Conservation (phyloP, 2,888 invertebrate genomes). For the Nycteola revayana region DNA sequence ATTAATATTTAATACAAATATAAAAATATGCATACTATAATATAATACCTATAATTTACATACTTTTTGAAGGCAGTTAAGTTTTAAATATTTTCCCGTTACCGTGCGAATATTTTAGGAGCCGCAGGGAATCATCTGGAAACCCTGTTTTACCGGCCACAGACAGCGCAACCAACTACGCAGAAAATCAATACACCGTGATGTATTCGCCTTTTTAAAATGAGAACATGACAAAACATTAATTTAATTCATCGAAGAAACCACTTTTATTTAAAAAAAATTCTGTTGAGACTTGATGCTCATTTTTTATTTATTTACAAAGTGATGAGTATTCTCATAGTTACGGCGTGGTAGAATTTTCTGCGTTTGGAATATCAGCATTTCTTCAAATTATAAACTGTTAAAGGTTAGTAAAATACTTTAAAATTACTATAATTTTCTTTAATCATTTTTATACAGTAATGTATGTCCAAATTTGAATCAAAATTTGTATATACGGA, state of each 20-base stretch:
- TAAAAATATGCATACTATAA: no score
- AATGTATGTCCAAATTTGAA: slow-evolving; percentile 23
- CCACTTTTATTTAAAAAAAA: slow-evolving; percentile 73
- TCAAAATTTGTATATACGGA: slow-evolving; percentile 47
- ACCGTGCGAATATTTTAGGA: not conserved
- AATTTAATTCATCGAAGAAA: slow-evolving; percentile 72
- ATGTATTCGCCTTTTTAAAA: slow-evolving; percentile 79
- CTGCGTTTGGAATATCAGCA: slow-evolving; percentile 70
- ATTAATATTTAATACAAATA: no score
- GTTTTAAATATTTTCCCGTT: no score
- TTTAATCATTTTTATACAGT: slow-evolving; percentile 11
- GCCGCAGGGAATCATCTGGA: not conserved
- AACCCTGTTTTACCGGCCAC: slow-evolving; percentile 12
- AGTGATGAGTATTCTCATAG: slow-evolving; percentile 80
- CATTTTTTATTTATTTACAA: slow-evolving; percentile 82
- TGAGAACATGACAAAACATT: slow-evolving; percentile 80
- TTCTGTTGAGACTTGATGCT: slow-evolving; percentile 77
- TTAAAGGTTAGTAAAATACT: slow-evolving; percentile 69
- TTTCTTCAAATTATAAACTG: slow-evolving; percentile 68
- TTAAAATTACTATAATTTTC: slow-evolving; percentile 21
- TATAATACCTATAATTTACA: no score
- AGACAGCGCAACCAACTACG: slow-evolving; percentile 38
- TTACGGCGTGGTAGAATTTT: slow-evolving; percentile 80
- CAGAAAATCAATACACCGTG: slow-evolving; percentile 79
- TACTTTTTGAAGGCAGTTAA: no score